A percentile compares a stretch with the other conserved stretches of the same genome.
These are phyloP conservation scores for Pygoscelis adeliae DNA, from an alignment of 2,113 vertebrate species.

Conservation along the genomic window DNA sequence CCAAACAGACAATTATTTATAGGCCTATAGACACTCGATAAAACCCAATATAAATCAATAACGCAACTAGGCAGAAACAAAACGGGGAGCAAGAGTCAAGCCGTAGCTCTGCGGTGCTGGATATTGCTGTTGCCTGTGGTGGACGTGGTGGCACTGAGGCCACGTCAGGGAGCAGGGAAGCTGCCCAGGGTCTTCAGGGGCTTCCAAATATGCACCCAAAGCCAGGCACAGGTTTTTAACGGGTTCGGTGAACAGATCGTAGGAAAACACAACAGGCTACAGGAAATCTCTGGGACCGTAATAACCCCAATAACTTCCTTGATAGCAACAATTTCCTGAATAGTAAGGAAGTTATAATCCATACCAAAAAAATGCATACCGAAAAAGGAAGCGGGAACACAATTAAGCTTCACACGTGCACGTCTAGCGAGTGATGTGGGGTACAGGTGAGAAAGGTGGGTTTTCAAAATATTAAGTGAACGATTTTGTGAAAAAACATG, in stretches of 20 bases:
- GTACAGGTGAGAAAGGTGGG: background rate
- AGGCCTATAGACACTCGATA: background rate
- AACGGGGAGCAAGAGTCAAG: background rate
- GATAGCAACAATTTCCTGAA: background rate
- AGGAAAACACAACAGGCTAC: background rate
- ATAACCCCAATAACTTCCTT: background rate
- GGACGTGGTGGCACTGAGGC: background rate
- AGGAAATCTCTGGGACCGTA: background rate
- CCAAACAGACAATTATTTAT: background rate
- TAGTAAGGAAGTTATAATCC: background rate
- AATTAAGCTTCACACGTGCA: background rate
- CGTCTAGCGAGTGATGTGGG: fast-evolving
- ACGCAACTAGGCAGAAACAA: background rate
- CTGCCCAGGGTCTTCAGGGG: background rate
- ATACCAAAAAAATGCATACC: background rate
- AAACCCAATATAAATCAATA: background rate
- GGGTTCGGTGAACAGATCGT: background rate
- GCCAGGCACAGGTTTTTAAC: conserved; percentile 12
- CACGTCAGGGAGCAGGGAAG: background rate
- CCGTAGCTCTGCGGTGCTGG: fast-evolving
- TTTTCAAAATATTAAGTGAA: background rate
- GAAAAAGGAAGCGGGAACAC: background rate
- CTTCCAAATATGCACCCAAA: conserved; percentile 2
- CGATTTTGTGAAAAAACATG: background rate
- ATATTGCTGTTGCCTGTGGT: background rate